Evolutionary conservation across 2,888 invertebrate genomes (phyloP), one percentile per base, ranked within the genome.

Genomic region (Tetanocera ferruginea): DNA sequence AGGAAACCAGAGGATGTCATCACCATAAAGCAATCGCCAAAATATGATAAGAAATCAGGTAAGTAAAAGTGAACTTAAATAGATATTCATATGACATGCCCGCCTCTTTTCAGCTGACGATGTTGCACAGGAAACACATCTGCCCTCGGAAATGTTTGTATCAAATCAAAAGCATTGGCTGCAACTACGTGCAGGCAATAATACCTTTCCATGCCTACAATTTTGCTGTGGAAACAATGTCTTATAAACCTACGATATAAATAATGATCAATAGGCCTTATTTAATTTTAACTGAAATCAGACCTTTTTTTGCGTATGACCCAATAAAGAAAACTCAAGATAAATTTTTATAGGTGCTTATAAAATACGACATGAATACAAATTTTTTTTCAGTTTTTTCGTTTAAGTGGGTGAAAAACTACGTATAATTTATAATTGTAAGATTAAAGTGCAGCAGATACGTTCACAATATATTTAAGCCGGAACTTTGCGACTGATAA

Each of bases 131-230:
- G 92, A 92, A 78, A 92, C 92, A 37, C 91, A 94, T 84, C 94
- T 97, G 75, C 97, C 96, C 0, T 95, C 96, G 0, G 97, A 97
- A 90, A 96, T 97, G 96, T 97, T 96, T 87, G 96, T 97, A 11
- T 96, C 96, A 3, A 96, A 97, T 90, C 96, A 97, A 89, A 95
- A 96, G 88, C 94, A 96, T 85, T 97, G 96, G 96, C 91, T 97
- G 11, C 94, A 95, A 81, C 90, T 96, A 60, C 92, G 96, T 64
- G 95, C 88, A 66, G 82, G 83, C 14, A 84, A 85, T 67, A 83
- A 81, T 51, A 85, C 81, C 4, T 87, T 87, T 67, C 83, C 83
- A 25, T 82, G 86, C 11, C 64, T 86, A 9, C n/a, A 66, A 52
- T 8, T 57, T 34, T 71, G 66, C 25, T 71, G 72, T n/a, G 76